phyloP scores from a whole-genome alignment of 2,113 vertebrate species.

The Megaceryle maxima region DNA sequence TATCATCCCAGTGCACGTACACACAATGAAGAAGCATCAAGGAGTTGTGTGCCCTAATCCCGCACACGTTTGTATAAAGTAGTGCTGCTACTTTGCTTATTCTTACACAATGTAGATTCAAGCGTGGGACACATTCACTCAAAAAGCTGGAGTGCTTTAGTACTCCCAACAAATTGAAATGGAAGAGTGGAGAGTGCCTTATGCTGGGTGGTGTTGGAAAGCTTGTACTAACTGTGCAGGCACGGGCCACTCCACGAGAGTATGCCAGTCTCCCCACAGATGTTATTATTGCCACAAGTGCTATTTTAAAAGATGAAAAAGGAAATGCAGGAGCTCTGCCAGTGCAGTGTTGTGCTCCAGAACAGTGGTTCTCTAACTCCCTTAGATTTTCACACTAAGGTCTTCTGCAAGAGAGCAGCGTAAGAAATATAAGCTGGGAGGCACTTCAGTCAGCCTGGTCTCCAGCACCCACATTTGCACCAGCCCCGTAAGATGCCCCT shows the following conservation, averaged over 20 bases:
- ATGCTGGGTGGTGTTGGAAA: rapidly evolving
- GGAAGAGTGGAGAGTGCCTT: neutral
- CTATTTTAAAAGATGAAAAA: neutral
- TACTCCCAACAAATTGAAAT: neutral
- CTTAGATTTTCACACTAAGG: neutral
- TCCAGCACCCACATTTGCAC: neutral
- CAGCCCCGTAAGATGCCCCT: neutral
- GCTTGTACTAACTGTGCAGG: neutral
- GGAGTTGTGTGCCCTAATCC: neutral
- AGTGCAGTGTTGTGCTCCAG: neutral
- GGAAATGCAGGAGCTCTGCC: neutral
- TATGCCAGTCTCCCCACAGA: neutral
- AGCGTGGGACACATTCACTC: neutral
- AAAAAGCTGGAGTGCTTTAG: neutral
- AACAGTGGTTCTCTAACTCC: neutral
- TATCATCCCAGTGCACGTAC: neutral
- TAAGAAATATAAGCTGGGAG: rapidly evolving
- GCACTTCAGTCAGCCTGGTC: neutral
- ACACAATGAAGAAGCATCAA: neutral
- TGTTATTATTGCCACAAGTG: neutral
- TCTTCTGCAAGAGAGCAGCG: neutral
- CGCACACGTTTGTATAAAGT: neutral
- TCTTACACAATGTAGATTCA: neutral
- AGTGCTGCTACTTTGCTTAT: neutral
- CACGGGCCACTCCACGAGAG: rapidly evolving